Conservation (phyloP, 2,888 invertebrate genomes). For the Xestia rhomboidea region DNA sequence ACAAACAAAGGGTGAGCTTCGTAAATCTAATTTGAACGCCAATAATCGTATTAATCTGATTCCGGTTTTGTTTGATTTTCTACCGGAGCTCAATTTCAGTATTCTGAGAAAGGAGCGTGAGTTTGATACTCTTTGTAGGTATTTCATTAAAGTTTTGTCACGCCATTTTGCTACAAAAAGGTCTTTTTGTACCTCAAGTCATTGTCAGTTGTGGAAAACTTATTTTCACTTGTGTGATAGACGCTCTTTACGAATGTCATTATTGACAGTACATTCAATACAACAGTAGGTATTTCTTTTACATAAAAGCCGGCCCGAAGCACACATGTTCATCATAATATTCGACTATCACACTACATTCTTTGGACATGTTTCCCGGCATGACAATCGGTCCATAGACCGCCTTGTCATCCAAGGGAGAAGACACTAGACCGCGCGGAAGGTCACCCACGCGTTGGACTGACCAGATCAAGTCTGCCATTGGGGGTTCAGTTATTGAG, state of each 20-base stretch:
- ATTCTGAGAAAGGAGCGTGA: neutral
- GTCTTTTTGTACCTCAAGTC: no score
- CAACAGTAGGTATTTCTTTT: neutral
- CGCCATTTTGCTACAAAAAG: neutral
- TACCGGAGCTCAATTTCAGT: slow-evolving; percentile 1
- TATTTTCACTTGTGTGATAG: neutral
- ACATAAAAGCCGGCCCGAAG: neutral
- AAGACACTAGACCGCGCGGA: no score
- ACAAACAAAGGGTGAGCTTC: slow-evolving; percentile 36
- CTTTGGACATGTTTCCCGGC: no score
- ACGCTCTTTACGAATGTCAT: no score
- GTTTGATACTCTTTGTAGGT: neutral
- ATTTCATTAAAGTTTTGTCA: neutral
- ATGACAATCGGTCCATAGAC: no score
- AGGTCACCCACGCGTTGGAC: no score
- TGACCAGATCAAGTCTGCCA: no score
- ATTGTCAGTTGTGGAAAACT: neutral
- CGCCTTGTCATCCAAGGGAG: no score
- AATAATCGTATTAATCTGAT: slow-evolving; percentile 68
- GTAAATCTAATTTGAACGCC: slow-evolving; percentile 62
- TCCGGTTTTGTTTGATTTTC: slow-evolving; percentile 57
- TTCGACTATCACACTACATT: no score
- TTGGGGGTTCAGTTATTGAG: no score
- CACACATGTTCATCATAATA: neutral
- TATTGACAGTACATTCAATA: neutral